These are phyloP conservation scores for Epinephelus awoara DNA, from an alignment of 2,797 vertebrate genomes.

Conservation along the genomic window DNA sequence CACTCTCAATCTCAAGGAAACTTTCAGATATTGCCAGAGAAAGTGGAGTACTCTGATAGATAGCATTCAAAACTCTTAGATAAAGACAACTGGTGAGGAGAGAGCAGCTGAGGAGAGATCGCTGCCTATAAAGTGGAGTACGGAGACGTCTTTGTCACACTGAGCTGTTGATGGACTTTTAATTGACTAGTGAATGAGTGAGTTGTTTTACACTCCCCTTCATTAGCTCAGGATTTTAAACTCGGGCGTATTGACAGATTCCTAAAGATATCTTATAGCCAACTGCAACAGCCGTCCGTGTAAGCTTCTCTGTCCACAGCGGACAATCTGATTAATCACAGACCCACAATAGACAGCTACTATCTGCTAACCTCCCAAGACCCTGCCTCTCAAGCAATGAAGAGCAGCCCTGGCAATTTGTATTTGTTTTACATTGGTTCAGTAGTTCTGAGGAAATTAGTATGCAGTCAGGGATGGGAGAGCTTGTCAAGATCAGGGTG, in stretches of 20 bases:
- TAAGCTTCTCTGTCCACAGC: slow-evolving; percentile 59
- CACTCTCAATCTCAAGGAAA: slow-evolving; percentile 56
- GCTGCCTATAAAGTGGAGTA: slow-evolving; percentile 21
- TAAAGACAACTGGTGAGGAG: slow-evolving; percentile 40
- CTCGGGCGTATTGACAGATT: slow-evolving; percentile 33
- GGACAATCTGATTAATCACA: slow-evolving; percentile 67
- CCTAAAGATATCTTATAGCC: slow-evolving; percentile 33
- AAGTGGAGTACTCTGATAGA: slow-evolving; percentile 48
- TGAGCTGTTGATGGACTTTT: slow-evolving; percentile 35
- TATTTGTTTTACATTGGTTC: slow-evolving; percentile 78
- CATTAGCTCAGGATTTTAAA: slow-evolving; percentile 50
- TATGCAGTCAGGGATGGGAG: slow-evolving; percentile 76
- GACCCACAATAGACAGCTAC: slow-evolving; percentile 55
- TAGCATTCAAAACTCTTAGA: slow-evolving; percentile 42
- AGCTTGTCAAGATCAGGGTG: slow-evolving; percentile 80
- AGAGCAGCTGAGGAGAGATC: slow-evolving; percentile 35
- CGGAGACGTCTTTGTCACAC: slow-evolving; percentile 11
- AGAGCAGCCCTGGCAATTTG: slow-evolving; percentile 68
- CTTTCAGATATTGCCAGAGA: slow-evolving; percentile 49
- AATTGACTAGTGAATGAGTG: slow-evolving; percentile 44
- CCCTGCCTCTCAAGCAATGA: slow-evolving; percentile 53
- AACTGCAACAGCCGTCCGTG: slow-evolving; percentile 27
- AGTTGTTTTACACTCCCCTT: slow-evolving; percentile 15
- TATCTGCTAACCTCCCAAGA: slow-evolving; percentile 59
- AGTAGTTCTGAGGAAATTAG: slow-evolving; percentile 77